Conservation (phyloP, 2,797 vertebrate genomes). For the Sebastes hubbsi region DNA sequence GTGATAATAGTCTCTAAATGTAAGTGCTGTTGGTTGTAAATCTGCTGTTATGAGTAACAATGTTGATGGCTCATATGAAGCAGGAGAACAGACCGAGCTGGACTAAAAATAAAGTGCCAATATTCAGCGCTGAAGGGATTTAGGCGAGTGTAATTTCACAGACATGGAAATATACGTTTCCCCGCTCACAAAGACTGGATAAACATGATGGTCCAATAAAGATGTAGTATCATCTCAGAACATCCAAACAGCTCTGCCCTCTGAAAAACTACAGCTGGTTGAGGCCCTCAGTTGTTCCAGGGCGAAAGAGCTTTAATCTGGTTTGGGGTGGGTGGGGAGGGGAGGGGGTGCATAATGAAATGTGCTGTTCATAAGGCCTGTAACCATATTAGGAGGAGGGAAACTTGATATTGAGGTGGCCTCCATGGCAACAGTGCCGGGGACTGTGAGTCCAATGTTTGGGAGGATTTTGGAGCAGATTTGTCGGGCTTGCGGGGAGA, state of each 20-base stretch:
- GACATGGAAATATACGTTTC: constrained; percentile 18
- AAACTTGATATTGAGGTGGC: constrained; percentile 69
- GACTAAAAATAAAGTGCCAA: constrained; percentile 36
- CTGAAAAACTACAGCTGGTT: constrained; percentile 63
- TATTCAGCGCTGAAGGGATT: constrained; percentile 12
- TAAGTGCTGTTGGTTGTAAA: constrained; percentile 14
- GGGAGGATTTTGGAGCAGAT: constrained; percentile 69
- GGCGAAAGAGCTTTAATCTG: constrained; percentile 72
- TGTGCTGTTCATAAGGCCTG: constrained; percentile 74
- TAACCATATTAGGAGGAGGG: constrained; percentile 73
- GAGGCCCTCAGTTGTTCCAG: constrained; percentile 56
- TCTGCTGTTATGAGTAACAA: constrained; percentile 6
- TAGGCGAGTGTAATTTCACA: neutral
- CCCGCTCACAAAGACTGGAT: constrained; percentile 4
- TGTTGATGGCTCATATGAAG: constrained; percentile 7
- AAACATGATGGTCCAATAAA: constrained; percentile 41
- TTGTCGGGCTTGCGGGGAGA: constrained; percentile 62
- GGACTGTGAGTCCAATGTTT: constrained; percentile 59
- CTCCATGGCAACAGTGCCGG: constrained; percentile 70
- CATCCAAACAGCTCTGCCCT: constrained; percentile 19
- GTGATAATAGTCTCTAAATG: constrained; percentile 31
- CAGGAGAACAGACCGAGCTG: neutral
- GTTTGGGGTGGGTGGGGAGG: constrained; percentile 40
- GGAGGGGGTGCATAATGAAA: constrained; percentile 78
- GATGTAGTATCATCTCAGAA: constrained; percentile 16